A percentile compares a stretch with the other conserved stretches of the same genome.
These are phyloP conservation scores for Mirounga angustirostris DNA, from an alignment of 2,113 vertebrate species.

Conservation along the genomic window DNA sequence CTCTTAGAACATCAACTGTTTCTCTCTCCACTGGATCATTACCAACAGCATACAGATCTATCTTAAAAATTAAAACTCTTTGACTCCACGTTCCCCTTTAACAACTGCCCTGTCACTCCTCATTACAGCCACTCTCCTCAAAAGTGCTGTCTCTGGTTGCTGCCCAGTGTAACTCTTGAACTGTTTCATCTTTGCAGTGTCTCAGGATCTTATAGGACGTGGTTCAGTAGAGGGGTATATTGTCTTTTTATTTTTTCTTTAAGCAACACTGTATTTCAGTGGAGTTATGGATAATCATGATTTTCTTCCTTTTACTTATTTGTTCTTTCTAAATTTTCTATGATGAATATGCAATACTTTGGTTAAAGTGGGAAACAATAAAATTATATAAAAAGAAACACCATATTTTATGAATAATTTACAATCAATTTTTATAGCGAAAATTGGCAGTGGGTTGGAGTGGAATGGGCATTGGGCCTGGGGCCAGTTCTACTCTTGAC, in stretches of 20 bases:
- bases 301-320: slow-evolving; percentile 76
- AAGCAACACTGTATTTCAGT: neutral
- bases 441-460: slow-evolving; percentile 74
- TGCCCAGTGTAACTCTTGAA: neutral
- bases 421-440: slow-evolving; percentile 82
- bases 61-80: neutral
- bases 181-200: neutral
- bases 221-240: neutral
- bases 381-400: slow-evolving; percentile 80
- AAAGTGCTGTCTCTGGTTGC: too few species aligned
- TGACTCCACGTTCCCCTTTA: neutral
- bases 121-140: neutral
- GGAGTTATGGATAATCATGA: slow-evolving; percentile 55
- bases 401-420: slow-evolving; percentile 85
- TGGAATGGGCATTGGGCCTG: slow-evolving; percentile 66
- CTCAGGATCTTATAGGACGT: neutral
- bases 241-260: neutral
- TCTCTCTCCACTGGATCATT: neutral
- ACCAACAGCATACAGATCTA: neutral
- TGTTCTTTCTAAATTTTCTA: slow-evolving; percentile 77
- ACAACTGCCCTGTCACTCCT: neutral
- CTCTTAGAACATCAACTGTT: neutral
- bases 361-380: slow-evolving; percentile 81
- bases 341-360: slow-evolving; percentile 82
- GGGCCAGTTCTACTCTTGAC: slow-evolving; percentile 71